Conservation (phyloP, 2,888 invertebrate species). For the Hypercompe scribonia region DNA sequence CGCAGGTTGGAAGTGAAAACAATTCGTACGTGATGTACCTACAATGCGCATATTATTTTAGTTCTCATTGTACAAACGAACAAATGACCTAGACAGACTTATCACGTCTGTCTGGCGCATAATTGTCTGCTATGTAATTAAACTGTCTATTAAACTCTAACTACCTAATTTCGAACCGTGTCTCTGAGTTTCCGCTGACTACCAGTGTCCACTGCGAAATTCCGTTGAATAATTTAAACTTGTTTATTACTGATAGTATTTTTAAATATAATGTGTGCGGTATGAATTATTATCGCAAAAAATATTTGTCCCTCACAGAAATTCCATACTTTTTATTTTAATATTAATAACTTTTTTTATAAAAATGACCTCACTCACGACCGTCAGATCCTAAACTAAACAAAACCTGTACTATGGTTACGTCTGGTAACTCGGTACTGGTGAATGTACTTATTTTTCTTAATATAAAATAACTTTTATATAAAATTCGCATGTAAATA, state of each 20-base stretch:
- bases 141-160: slow-evolving; percentile 67
- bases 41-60: slow-evolving; percentile 57
- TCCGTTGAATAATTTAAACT: neutral
- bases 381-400: too few relatives aligned
- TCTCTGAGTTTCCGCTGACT: slow-evolving; percentile 29
- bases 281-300: neutral
- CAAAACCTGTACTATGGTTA: too few relatives aligned
- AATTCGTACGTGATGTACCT: slow-evolving; percentile 36
- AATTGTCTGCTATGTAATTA: slow-evolving; percentile 79
- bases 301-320: too few relatives aligned
- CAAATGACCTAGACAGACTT: slow-evolving; percentile 79
- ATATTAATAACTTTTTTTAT: neutral
- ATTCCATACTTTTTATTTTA: neutral
- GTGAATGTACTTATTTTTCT: too few relatives aligned
- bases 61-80: slow-evolving; percentile 62
- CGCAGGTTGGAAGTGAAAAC: slow-evolving; percentile 23
- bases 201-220: neutral
- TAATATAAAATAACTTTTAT: too few relatives aligned
- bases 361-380: too few relatives aligned
- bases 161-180: slow-evolving; percentile 37
- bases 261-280: neutral
- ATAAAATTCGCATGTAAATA: too few relatives aligned
- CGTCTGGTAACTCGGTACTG: too few relatives aligned
- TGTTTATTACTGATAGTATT: neutral
- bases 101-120: slow-evolving; percentile 77